Conservation (phyloP, 2,888 invertebrate genomes). For the Eucriotettix oculatus region DNA sequence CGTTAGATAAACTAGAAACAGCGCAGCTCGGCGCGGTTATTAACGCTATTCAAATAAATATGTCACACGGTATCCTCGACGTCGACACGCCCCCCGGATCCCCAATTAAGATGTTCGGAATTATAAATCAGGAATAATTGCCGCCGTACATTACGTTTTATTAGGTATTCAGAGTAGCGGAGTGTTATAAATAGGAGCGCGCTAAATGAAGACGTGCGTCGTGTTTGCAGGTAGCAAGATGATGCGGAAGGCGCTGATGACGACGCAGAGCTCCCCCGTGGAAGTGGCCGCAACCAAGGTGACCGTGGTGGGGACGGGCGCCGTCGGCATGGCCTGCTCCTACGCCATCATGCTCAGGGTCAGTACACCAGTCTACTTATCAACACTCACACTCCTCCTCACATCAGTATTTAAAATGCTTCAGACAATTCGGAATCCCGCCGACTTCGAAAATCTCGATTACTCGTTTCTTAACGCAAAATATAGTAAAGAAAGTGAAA, state of each 20-base stretch:
- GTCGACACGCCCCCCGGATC: background rate
- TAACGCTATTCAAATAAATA: background rate
- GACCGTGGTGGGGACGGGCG: slow-evolving; percentile 65
- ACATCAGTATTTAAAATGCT: background rate
- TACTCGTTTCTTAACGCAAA: background rate
- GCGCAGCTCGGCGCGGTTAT: background rate
- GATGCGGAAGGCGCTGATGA: slow-evolving; percentile 5
- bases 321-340: slow-evolving; percentile 37
- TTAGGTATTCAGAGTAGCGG: background rate
- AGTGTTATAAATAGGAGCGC: background rate
- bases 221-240: background rate
- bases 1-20: no score
- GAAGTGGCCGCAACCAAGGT: slow-evolving; percentile 47
- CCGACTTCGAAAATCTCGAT: background rate
- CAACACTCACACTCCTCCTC: no score
- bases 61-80: background rate
- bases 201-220: background rate
- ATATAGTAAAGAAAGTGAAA: no score
- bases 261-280: background rate
- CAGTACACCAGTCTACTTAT: slow-evolving; percentile 5
- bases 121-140: background rate
- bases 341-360: slow-evolving; percentile 35
- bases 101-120: slow-evolving; percentile 1
- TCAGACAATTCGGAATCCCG: background rate
- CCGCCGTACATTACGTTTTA: background rate